Evolutionary conservation across 2,113 vertebrate species (phyloP).

Genomic region (Campylomormyrus numenius): DNA sequence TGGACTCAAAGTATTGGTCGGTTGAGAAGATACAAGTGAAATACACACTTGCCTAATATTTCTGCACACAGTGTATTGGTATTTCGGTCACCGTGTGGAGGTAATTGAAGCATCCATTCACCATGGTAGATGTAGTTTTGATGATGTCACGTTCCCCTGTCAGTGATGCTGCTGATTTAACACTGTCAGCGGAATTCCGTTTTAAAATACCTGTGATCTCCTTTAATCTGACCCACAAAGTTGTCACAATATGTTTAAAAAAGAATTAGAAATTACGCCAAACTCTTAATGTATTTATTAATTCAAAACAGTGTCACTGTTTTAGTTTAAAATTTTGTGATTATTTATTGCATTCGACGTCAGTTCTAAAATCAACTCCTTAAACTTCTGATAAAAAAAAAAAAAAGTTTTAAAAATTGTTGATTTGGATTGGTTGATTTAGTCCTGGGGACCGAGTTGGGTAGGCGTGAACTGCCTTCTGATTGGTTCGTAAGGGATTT

Average conservation of each 20-base stretch:
- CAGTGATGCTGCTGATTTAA: too few species aligned
- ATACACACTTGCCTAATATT: too few species aligned
- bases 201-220: too few species aligned
- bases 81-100: too few species aligned
- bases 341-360: neutral
- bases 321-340: neutral
- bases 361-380: neutral
- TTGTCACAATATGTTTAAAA: neutral
- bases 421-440: neutral
- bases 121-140: too few species aligned
- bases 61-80: too few species aligned
- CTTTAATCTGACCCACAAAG: neutral
- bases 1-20: too few species aligned
- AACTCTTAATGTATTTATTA: neutral
- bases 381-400: neutral
- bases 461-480: neutral
- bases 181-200: too few species aligned
- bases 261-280: neutral
- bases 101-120: too few species aligned
- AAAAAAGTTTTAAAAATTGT: neutral
- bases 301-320: neutral
- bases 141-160: neutral
- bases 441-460: neutral
- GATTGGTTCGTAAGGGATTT: neutral
- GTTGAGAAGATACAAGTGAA: too few species aligned